These are phyloP conservation scores for Tetrax tetrax DNA, from an alignment of 2,113 vertebrate species.

Conservation along the genomic window DNA sequence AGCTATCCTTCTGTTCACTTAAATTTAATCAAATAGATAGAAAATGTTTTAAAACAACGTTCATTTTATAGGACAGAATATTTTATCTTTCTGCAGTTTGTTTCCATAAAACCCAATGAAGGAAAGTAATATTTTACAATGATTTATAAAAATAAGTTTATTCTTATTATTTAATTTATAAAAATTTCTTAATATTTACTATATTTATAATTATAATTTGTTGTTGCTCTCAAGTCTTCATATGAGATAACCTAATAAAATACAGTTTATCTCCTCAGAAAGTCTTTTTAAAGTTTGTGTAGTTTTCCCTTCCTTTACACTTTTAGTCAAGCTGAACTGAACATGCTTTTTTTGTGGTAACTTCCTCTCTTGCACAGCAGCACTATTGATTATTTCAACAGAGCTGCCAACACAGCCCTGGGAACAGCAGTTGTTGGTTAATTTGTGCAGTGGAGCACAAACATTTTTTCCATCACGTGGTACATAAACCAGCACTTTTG, in stretches of 20 bases:
- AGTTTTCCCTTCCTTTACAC: neutral
- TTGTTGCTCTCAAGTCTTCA: neutral
- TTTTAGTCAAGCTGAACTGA: neutral
- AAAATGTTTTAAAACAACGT: neutral
- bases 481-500: neutral
- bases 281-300: neutral
- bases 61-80: neutral
- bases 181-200: neutral
- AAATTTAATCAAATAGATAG: neutral
- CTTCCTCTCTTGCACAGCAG: constrained; percentile 26
- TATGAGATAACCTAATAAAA: neutral
- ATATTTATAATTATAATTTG: neutral
- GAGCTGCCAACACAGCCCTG: constrained; percentile 46
- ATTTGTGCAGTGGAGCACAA: constrained; percentile 60
- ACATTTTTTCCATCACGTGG: constrained; percentile 38
- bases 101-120: neutral
- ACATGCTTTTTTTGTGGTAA: neutral
- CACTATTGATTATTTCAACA: constrained; percentile 20
- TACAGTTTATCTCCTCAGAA: neutral
- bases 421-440: constrained; percentile 35
- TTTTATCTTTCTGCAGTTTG: neutral
- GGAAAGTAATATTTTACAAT: neutral
- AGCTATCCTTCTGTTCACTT: neutral
- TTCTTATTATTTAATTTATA: neutral
- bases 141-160: neutral